phyloP scores from a whole-genome alignment of 2,797 vertebrate species.

The Muscicapa comitata region DNA sequence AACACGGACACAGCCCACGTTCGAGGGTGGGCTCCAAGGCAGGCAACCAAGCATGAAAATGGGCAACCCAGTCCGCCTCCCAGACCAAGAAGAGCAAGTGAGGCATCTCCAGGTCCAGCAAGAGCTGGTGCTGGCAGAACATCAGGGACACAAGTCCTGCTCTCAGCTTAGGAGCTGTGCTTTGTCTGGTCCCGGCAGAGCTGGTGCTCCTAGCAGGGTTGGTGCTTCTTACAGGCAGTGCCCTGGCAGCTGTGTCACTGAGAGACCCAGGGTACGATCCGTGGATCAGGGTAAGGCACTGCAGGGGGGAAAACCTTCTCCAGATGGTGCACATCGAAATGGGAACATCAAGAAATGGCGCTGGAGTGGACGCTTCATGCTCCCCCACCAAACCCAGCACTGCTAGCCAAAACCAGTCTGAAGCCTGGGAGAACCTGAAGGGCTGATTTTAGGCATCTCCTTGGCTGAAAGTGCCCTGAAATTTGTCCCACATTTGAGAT shows the following conservation, averaged over 20 bases:
- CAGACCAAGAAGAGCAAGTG: fast-evolving
- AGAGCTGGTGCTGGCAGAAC: not conserved
- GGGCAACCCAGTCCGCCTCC: not conserved
- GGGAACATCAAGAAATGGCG: not conserved
- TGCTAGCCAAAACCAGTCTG: not conserved
- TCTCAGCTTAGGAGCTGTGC: not conserved
- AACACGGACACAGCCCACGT: not conserved
- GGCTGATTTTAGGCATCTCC: not conserved
- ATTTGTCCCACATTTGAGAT: not conserved
- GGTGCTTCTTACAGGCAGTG: not conserved
- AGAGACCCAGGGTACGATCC: not conserved
- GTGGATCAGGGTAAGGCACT: not conserved
- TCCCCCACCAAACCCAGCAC: not conserved
- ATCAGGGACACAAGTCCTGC: fast-evolving
- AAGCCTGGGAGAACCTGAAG: not conserved
- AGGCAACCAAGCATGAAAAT: not conserved
- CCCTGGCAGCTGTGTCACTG: fast-evolving
- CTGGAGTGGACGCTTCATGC: not conserved
- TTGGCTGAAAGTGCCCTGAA: not conserved
- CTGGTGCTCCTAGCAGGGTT: not conserved
- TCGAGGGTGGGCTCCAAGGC: not conserved
- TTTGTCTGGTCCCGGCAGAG: not conserved
- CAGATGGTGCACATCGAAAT: not conserved
- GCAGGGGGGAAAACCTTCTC: not conserved
- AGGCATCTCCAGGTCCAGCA: not conserved